Base-by-base conservation (phyloP, 1,140 invertebrate species). In the Antheraea pernyi region DNA sequence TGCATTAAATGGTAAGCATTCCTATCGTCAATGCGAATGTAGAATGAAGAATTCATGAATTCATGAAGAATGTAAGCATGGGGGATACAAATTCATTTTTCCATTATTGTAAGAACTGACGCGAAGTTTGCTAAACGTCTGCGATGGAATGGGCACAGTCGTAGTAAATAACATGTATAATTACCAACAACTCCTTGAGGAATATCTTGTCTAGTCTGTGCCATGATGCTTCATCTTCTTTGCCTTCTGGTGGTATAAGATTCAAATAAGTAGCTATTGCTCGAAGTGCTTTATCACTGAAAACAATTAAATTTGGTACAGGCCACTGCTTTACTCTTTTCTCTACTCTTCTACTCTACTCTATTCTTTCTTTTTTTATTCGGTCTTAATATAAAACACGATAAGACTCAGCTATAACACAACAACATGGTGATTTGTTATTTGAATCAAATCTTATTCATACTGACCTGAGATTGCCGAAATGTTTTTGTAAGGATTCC, bases 201-300 rank as follows among this genome's bases (percentile, higher is more conserved):
- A 99, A 98, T 18, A 96, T 93, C 73, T 95, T 95, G 81, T 97
- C 96, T 30, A 96, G 90, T 42, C 96, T 93, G 79, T 96, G 96
- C 96, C 96, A 97, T 72, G 95, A 91, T 3, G 93, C 94, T 19
- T 95, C 93, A 11, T 94, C 88, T 73, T 95, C 94, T 64, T 95
- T 93, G 67, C 97, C 96, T 68, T 94, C 93, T 0, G 95, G 94
- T 4, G 97, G 97, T 36, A 99, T 95, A 3, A 99, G 93, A 86
- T 98, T 97, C 39, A 99, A 88, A 81, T 97, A 97, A 3, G 95
- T 96, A 0, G 97, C 97, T 30, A 99, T 96, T 13, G 95, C 95
- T 73, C 96, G 95, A 7, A 99, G 89, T 63, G 97, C 97, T 65
- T 96, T 95, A 75, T 95, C 94, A 81, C 96, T 97, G 76, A 58